phyloP scores from a whole-genome alignment of 2,113 vertebrate species.

The Condylura cristata region DNA sequence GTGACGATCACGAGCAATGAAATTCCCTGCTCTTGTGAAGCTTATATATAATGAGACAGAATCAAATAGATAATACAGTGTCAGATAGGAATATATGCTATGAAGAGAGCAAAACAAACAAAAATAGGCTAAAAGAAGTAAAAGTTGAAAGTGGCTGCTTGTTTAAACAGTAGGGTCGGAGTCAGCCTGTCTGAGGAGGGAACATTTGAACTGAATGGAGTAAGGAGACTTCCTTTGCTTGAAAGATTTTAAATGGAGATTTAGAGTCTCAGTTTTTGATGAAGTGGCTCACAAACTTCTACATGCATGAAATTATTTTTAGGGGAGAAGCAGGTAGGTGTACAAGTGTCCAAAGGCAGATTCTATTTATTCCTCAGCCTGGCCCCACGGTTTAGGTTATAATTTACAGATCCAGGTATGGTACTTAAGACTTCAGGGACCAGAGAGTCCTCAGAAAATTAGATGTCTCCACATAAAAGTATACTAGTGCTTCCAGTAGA shows the following conservation, averaged over 20 bases:
- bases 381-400: background rate
- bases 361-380: background rate
- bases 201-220: background rate
- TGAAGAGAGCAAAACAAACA: background rate
- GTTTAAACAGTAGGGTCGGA: background rate
- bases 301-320: background rate
- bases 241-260: background rate
- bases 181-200: background rate
- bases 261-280: background rate
- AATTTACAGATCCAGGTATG: background rate
- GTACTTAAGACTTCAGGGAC: background rate
- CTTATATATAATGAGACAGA: background rate
- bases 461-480: background rate
- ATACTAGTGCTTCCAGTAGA: background rate
- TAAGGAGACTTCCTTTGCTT: background rate
- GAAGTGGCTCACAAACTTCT: background rate
- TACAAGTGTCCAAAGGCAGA: background rate
- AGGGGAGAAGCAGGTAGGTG: background rate
- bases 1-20: background rate
- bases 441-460: background rate
- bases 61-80: background rate
- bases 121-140: background rate
- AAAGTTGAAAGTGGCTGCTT: background rate
- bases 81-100: background rate
- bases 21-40: background rate